Conservation (phyloP, 2,888 invertebrate species). For the Lamellibrachia columna region DNA sequence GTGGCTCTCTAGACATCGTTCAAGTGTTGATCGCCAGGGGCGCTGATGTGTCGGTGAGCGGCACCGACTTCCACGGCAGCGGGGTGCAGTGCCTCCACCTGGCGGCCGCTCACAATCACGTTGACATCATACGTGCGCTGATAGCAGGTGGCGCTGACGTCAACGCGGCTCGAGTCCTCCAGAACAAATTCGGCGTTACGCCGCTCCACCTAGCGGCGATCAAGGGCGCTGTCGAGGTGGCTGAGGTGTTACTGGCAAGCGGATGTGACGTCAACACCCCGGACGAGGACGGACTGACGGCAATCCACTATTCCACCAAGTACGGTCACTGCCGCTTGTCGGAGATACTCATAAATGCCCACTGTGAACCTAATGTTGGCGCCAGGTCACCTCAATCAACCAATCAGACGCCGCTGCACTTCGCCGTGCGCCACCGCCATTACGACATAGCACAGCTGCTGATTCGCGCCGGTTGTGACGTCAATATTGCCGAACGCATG, state of each 20-base stretch:
- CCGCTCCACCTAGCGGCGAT: slow-evolving; percentile 40
- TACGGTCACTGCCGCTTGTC: slow-evolving; percentile 32
- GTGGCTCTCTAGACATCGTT: slow-evolving; percentile 31
- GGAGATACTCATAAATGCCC: slow-evolving; percentile 32
- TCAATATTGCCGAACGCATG: slow-evolving; percentile 37
- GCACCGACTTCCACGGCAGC: slow-evolving; percentile 32
- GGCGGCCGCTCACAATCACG: slow-evolving; percentile 36
- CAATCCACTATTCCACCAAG: slow-evolving; percentile 39
- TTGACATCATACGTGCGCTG: slow-evolving; percentile 30
- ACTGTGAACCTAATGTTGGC: slow-evolving; percentile 33
- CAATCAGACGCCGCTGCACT: slow-evolving; percentile 41
- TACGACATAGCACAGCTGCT: slow-evolving; percentile 34
- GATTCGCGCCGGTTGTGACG: slow-evolving; percentile 36
- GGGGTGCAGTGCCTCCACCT: slow-evolving; percentile 34
- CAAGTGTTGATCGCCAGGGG: slow-evolving; percentile 30
- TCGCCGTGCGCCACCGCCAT: slow-evolving; percentile 39
- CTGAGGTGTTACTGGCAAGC: slow-evolving; percentile 30
- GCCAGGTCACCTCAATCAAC: slow-evolving; percentile 29
- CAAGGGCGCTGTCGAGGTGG: slow-evolving; percentile 31
- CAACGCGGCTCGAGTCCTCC: slow-evolving; percentile 28
- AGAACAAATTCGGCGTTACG: slow-evolving; percentile 32
- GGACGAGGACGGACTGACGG: slow-evolving; percentile 39
- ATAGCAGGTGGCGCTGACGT: slow-evolving; percentile 33
- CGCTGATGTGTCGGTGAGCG: slow-evolving; percentile 31
- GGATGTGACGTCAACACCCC: slow-evolving; percentile 35